Evolutionary conservation across 2,888 invertebrate species (phyloP).

Genomic region (Phlogophora meticulosa): DNA sequence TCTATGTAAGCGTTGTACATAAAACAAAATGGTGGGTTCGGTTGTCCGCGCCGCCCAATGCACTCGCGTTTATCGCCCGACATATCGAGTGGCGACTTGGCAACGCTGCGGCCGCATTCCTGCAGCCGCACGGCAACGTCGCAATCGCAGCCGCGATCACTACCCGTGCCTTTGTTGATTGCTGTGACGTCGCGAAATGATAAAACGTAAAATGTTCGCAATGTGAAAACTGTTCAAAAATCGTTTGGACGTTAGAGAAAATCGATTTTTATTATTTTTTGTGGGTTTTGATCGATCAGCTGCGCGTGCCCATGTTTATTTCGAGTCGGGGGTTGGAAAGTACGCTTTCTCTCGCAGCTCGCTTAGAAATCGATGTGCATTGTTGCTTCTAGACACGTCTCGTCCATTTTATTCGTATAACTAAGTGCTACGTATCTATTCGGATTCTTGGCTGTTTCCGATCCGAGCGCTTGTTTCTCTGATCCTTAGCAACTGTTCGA

Average conservation of each 20-base stretch:
- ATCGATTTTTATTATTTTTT: conserved; percentile 21
- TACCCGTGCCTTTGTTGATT: conserved; percentile 82
- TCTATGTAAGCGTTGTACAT: conserved; percentile 72
- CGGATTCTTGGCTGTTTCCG: conserved; percentile 38
- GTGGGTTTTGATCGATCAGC: not conserved
- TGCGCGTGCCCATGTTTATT: conserved; percentile 52
- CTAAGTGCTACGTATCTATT: conserved; percentile 29
- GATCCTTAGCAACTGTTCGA: conserved; percentile 44
- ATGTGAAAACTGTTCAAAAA: conserved; percentile 76
- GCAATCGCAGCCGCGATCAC: conserved; percentile 80
- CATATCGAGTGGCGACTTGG: conserved; percentile 80
- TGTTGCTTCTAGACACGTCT: conserved; percentile 65
- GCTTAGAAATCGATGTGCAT: conserved; percentile 62
- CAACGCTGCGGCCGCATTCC: conserved; percentile 88
- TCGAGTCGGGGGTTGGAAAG: conserved; percentile 70
- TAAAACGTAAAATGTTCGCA: conserved; percentile 79
- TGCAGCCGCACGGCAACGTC: conserved; percentile 83
- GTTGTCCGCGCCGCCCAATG: conserved; percentile 87
- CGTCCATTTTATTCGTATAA: conserved; percentile 34
- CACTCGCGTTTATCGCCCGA: conserved; percentile 84
- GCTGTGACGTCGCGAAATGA: conserved; percentile 81
- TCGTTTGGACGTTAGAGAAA: conserved; percentile 14
- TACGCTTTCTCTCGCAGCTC: conserved; percentile 66
- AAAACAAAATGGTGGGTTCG: conserved; percentile 82
- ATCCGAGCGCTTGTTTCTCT: conserved; percentile 5